phyloP scores from a whole-genome alignment of 2,797 vertebrate species.

The Rallus crepitans region DNA sequence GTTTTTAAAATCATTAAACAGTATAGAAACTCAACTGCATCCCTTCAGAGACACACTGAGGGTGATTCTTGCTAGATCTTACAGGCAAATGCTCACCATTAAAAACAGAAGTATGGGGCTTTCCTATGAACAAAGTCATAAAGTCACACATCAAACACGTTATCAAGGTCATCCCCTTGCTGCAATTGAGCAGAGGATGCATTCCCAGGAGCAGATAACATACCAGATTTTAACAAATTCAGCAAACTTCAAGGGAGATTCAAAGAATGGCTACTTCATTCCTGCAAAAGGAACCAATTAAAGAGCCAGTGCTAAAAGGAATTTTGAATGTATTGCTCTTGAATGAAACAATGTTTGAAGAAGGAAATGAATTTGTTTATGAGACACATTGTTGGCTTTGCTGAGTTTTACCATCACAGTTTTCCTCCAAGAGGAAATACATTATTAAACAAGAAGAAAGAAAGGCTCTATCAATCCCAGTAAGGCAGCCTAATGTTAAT shows the following conservation, averaged over 20 bases:
- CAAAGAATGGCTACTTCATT: neutral
- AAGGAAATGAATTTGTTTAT: slow-evolving; percentile 62
- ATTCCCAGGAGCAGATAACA: neutral
- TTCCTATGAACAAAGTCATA: neutral
- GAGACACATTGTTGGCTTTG: slow-evolving; percentile 42
- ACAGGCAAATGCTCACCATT: neutral
- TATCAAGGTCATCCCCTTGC: neutral
- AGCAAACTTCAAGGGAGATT: neutral
- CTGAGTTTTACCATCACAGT: slow-evolving; percentile 44
- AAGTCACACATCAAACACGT: neutral
- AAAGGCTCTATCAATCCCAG: neutral
- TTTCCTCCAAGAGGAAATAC: slow-evolving; percentile 58
- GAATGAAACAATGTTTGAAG: slow-evolving; percentile 58
- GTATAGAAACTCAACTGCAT: neutral
- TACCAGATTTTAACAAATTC: neutral
- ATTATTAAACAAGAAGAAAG: slow-evolving; percentile 52
- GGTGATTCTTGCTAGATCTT: neutral
- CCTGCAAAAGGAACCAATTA: neutral
- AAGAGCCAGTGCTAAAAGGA: neutral
- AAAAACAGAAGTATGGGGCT: neutral
- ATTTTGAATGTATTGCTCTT: slow-evolving; percentile 26
- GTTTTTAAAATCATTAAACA: neutral
- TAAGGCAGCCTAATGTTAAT: neutral
- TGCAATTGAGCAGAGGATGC: neutral
- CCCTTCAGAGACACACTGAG: neutral